phyloP scores from a whole-genome alignment of 2,113 vertebrate genomes.

The Gila orcuttii region DNA sequence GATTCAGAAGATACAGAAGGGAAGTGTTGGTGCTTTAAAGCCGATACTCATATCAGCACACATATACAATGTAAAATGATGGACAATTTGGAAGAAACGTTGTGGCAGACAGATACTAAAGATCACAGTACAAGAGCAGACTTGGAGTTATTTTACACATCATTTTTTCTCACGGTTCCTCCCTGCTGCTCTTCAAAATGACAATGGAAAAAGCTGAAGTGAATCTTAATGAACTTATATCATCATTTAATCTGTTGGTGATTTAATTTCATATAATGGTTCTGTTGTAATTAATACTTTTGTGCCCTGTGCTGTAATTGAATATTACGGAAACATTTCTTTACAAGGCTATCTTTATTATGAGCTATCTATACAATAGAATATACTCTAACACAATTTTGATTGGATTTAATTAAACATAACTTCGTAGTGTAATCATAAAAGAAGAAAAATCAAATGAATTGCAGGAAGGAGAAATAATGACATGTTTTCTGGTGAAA shows the following conservation, averaged over 20 bases:
- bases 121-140: background rate
- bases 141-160: background rate
- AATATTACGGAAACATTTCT: background rate
- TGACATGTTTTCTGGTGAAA: background rate
- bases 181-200: conserved; percentile 12
- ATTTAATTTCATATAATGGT: background rate
- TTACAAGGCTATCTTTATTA: background rate
- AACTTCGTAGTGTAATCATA: background rate
- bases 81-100: background rate
- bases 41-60: background rate
- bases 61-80: background rate
- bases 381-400: background rate
- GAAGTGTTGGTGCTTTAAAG: background rate
- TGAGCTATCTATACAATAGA: background rate
- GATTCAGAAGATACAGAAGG: background rate
- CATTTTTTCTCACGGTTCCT: background rate
- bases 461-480: background rate
- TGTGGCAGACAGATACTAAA: background rate
- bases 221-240: conserved; percentile 1
- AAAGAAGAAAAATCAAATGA: background rate
- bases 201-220: background rate
- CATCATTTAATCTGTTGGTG: background rate
- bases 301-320: conserved; percentile 10
- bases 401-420: background rate
- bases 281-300: conserved; percentile 19